Evolutionary conservation across 2,797 vertebrate species (phyloP).

Genomic region (Lepus townsendii): DNA sequence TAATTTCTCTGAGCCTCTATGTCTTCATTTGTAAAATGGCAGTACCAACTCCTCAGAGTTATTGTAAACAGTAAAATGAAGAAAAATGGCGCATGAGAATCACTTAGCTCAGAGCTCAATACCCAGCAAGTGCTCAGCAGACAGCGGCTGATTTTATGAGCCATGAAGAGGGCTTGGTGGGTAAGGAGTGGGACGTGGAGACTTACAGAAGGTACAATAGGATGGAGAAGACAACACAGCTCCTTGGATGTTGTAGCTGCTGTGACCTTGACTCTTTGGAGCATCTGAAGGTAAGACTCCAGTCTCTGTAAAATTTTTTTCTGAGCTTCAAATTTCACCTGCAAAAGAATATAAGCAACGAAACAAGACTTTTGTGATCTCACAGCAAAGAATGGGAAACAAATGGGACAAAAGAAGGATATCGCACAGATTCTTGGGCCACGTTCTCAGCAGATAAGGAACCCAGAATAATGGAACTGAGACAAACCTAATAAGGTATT

Average conservation of each 20-base stretch:
- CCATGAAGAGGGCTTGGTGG: not conserved
- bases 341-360: constrained; percentile 63
- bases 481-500: constrained; percentile 15
- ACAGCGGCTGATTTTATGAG: not conserved
- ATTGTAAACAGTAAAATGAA: constrained; percentile 48
- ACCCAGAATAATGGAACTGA: constrained; percentile 5
- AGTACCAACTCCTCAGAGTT: not conserved
- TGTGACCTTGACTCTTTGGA: constrained; percentile 45
- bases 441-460: constrained; percentile 48
- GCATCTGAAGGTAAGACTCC: constrained; percentile 74
- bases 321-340: constrained; percentile 92
- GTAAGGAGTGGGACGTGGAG: not conserved
- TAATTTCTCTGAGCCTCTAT: constrained; percentile 17
- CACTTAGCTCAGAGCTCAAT: not conserved
- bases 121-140: constrained; percentile 5
- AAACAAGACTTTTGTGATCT: constrained; percentile 46
- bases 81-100: constrained; percentile 8
- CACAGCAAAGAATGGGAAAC: constrained; percentile 47
- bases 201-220: constrained; percentile 88
- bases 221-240: constrained; percentile 88
- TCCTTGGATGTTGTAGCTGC: constrained; percentile 61
- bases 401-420: not conserved
- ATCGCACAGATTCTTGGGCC: not conserved
- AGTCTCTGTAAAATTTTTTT: constrained; percentile 89
- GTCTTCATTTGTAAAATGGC: constrained; percentile 48